Evolutionary conservation across 2,113 vertebrate genomes (phyloP).

Genomic region (Sclerurus mexicanus): DNA sequence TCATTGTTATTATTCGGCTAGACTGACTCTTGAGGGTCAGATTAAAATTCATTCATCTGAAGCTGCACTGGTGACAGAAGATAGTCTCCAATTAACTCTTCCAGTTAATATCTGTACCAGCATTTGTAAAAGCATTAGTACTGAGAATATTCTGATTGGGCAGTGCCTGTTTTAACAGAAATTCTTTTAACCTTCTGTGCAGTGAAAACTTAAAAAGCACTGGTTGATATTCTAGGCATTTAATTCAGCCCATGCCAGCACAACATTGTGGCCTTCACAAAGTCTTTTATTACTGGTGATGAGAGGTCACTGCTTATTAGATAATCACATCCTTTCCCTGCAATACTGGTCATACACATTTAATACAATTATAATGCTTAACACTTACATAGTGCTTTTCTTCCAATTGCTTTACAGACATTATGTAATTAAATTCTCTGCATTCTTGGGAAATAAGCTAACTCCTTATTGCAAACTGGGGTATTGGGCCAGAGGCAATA

Average conservation of each 20-base stretch:
- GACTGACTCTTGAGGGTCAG: constrained; percentile 78
- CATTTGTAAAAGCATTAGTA: constrained; percentile 35
- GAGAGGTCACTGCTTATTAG: constrained; percentile 53
- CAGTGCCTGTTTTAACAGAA: constrained; percentile 24
- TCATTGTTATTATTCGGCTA: constrained; percentile 81
- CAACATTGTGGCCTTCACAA: constrained; percentile 5
- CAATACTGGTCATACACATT: constrained; percentile 30
- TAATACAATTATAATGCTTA: constrained; percentile 55
- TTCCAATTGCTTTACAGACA: constrained; percentile 53
- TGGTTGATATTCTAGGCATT: constrained; percentile 19
- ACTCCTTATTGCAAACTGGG: constrained; percentile 40
- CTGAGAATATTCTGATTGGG: background rate
- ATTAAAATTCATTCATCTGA: constrained; percentile 80
- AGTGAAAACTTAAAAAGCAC: constrained; percentile 25
- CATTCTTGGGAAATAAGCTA: constrained; percentile 62
- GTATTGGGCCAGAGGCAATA: constrained; percentile 18
- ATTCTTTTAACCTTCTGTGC: constrained; percentile 27
- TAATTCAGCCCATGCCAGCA: constrained; percentile 31
- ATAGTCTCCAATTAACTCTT: constrained; percentile 64
- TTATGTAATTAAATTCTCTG: constrained; percentile 62
- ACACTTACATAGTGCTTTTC: constrained; percentile 46
- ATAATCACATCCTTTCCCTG: constrained; percentile 51
- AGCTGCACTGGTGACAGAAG: constrained; percentile 59
- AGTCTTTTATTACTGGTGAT: constrained; percentile 49
- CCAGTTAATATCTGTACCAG: constrained; percentile 59